Base-by-base conservation (phyloP, 2,888 invertebrate species). In the Eurois occulta region DNA sequence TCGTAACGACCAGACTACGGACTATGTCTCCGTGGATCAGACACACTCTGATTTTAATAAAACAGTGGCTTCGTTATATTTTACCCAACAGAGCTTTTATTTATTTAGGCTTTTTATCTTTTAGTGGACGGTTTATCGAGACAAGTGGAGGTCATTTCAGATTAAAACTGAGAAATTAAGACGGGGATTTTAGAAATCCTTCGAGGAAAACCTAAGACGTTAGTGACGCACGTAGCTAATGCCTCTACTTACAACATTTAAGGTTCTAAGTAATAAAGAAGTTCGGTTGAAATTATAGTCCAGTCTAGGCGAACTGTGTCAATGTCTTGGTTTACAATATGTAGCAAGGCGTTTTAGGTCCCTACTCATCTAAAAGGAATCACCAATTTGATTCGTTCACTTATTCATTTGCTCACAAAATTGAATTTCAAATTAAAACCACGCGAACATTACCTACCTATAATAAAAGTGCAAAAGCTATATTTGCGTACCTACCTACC, bases 151-250 rank as follows among this genome's bases (percentile, higher is more conserved):
- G 83, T 86, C 73, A 71, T 66, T 43, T 76, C 16, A 78, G 72
- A 83, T 86, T 78, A 70, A 75, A 32, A 75, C 71, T 62, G 66
- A 32, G 32, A 75, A 65, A 78, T 82, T 66, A 73, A 68, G 60
- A 64, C n/a, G 82, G 81, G 79, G 70, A 35, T 83, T 88, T 85
- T 78, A 28, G 65, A 81, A 77, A 75, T 65, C 62, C 32, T 72
- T 73, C 28, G 62, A 62, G 82, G 28, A 84, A 88, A 83, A 76
- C 69, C 67, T 52, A 41, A 80, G 77, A 55, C 67, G 10, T 32
- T 24, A 38, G 32, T 83, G 86, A 86, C 74, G 82, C 75, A 78
- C 41, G 13, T 38, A 48, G 58, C 48, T 76, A 74, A 74, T 64
- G 21, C 46, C n/a, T 58, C 38, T 72, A 80, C 52, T 64, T 66